Evolutionary conservation across 1,140 invertebrate genomes (phyloP), one percentile per base, ranked within the genome.

Genomic region (Pogonognathellus flavescens): DNA sequence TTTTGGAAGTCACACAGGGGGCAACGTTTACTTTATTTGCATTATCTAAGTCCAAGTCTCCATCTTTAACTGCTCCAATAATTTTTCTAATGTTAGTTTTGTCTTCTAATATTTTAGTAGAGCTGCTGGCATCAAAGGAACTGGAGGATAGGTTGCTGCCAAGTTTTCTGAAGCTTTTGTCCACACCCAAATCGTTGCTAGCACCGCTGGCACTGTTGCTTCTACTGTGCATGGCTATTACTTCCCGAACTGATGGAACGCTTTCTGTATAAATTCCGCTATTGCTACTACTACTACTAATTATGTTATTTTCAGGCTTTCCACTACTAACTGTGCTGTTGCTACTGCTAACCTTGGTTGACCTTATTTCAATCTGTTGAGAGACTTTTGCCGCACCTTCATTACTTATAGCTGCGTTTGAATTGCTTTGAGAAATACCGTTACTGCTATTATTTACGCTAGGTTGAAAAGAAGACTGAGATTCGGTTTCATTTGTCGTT

Each of bases 191-290:
- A 76, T 49, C 70, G 49, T 72, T 76, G 14, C 41, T 31, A 5
- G 31, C n/a, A 8, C 31, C 14, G 16, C 59, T 18, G 10, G 20
- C 20, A 72, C 80, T 81, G 55, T 81, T 53, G 70, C 22, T 84
- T 72, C 60, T 72, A 52, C 41, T 70, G 20, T 72, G 49, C 82
- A 84, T 59, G 70, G 41, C 50, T 55, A 80, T 53, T 10, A 55
- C 55, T 59, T 84, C 83, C 11, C n/a, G 14, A 59, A 66, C 72
- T 0, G 80, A 55, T 14, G 80, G 53, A 57, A 81, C 53, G 25
- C 22, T 57, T 31, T 25, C 20, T 11, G 50, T 81, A 57, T 53
- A 55, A 18, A 81, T 22, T 55, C 50, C 22, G 18, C 76, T 20
- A 55, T 22, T 22, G 22, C 18, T 57, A 55, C 22, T 81, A 25